Base-by-base conservation (phyloP, 2,888 invertebrate species). In the Cataglyphis albicans region DNA sequence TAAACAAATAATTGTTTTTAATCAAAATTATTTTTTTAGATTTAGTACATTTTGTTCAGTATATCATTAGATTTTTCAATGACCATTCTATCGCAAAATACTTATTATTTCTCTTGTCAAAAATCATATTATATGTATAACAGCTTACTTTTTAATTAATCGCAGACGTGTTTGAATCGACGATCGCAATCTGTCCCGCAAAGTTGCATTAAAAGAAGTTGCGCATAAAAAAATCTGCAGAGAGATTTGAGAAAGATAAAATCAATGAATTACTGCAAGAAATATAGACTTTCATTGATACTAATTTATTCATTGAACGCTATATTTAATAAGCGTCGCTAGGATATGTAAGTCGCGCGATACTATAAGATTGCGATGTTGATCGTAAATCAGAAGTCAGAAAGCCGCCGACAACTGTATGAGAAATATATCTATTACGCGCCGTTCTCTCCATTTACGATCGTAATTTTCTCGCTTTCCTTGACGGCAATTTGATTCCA, bases 401-500 rank as follows among this genome's bases (percentile, higher is more conserved):
- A 59, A 70, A 70, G 57, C 32, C 18, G 25, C 25, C 15, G 29
- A 32, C 44, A 55, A 18, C 18, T 7, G 15, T n/a, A 52, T 29
- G 32, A 52, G n/a, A 72, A 63, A 64, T 63, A 41, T 44, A 48
- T 80, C 74, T 81, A 75, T 61, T 35, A 57, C 25, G 48, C 48
- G 44, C 48, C 81, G 81, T 55, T 75, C 74, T 81, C 81, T n/a
- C 64, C 61, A 63, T 63, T 41, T 75, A 64, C 32, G 55, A 64
- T 64, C 38, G 25, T 57, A 78, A 82, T 67, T 78, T 59, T 78
- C 82, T 76, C 65, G 82, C 78, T 82, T 87, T 87, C 88, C 88
- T 88, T 88, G 88, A 83, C 82, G 89, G 80, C 87, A 83, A 87
- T 88, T 85, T 67, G 83, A 84, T 83, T 83, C 83, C 73, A 65